phyloP scores from a whole-genome alignment of 2,113 vertebrate genomes.

The Chrysochloris asiatica region DNA sequence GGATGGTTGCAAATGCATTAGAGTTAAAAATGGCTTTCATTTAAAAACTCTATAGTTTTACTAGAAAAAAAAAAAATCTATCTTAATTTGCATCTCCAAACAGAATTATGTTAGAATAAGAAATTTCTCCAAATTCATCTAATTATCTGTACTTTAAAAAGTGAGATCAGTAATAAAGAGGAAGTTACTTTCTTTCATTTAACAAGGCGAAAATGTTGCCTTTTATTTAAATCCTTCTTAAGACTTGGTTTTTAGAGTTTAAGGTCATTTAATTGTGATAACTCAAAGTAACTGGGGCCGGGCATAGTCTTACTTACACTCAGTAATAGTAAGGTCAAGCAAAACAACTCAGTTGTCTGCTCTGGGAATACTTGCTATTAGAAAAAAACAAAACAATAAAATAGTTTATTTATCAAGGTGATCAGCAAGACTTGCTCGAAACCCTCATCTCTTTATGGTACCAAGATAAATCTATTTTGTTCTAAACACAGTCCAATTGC shows the following conservation, averaged over 20 bases:
- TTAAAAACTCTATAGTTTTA: constrained; percentile 11
- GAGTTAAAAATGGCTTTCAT: constrained; percentile 35
- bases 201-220: not conserved
- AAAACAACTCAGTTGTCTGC: not conserved
- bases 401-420: not conserved
- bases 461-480: not conserved
- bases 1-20: not conserved
- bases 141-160: constrained; percentile 3
- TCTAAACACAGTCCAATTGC: not conserved
- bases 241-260: constrained; percentile 10
- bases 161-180: not conserved
- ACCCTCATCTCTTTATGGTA: not conserved
- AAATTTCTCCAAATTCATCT: not conserved
- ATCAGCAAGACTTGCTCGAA: not conserved
- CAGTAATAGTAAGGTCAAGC: not conserved
- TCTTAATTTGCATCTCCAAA: constrained; percentile 41
- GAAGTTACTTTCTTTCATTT: not conserved
- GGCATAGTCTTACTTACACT: not conserved
- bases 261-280: not conserved
- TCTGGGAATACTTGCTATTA: not conserved
- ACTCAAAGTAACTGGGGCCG: not conserved
- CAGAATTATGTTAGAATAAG: constrained; percentile 31
- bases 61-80: not conserved
- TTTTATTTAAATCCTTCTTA: constrained; percentile 38
- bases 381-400: not conserved